A percentile compares a stretch with the other conserved stretches of the same genome.
Conservation (phyloP, 2,113 vertebrate genomes). For the Hippolais icterina region DNA sequence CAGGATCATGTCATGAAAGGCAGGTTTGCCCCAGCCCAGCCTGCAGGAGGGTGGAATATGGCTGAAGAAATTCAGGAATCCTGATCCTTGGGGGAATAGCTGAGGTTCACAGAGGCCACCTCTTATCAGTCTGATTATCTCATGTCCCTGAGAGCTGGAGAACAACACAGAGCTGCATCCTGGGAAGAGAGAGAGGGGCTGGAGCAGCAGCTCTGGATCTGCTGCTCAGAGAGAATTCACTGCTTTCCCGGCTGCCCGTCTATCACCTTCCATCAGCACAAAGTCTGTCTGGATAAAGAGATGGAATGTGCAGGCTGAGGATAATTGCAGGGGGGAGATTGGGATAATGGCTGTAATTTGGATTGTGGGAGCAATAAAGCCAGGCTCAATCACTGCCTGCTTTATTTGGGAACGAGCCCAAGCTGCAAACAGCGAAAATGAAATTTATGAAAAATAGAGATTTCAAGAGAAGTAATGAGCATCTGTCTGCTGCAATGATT, state of each 20-base stretch:
- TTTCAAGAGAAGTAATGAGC: conserved; percentile 22
- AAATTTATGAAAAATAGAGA: conserved; percentile 45
- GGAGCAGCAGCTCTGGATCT: neutral
- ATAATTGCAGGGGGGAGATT: conserved; percentile 55
- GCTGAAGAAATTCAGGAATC: neutral
- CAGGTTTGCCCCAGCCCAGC: neutral
- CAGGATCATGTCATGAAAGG: accelerated
- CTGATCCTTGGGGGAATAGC: neutral
- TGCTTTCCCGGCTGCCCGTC: neutral
- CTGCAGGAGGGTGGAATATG: neutral
- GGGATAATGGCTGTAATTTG: conserved; percentile 60
- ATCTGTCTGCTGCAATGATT: neutral
- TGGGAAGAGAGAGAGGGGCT: neutral
- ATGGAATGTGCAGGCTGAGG: conserved; percentile 12
- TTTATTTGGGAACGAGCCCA: conserved; percentile 30
- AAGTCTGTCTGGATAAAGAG: neutral
- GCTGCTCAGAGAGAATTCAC: neutral
- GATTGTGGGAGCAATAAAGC: conserved; percentile 47
- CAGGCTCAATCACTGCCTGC: conserved; percentile 34
- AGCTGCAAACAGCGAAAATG: conserved; percentile 41
- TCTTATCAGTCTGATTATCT: accelerated
- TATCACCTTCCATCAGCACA: conserved; percentile 24
- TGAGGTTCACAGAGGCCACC: neutral
- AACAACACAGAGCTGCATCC: neutral
- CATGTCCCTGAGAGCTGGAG: neutral